Conservation (phyloP, 2,888 invertebrate genomes). For the Drosophila planitibia region DNA sequence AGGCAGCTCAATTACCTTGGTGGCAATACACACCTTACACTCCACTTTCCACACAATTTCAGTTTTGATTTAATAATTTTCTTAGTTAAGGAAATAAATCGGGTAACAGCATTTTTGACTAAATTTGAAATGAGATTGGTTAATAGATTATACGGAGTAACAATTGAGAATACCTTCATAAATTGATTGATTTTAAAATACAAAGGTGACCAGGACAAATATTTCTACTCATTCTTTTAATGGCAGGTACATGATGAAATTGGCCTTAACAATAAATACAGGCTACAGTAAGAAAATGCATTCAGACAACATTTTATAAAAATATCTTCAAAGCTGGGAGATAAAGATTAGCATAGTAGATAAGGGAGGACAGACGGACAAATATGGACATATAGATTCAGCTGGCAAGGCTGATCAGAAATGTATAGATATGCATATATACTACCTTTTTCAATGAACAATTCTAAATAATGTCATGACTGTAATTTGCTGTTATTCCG, state of each 20-base stretch:
- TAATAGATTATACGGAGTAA: not conserved
- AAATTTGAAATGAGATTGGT: not conserved
- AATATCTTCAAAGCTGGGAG: not conserved
- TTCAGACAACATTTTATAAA: not conserved
- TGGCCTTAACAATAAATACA: not conserved
- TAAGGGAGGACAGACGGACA: not conserved
- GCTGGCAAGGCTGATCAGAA: not conserved
- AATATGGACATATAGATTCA: not conserved
- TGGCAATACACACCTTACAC: slow-evolving; percentile 1
- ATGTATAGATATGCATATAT: not conserved
- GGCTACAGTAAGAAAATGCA: too few relatives aligned
- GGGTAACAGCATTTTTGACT: not conserved
- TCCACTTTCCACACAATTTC: slow-evolving; percentile 1
- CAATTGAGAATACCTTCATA: not conserved
- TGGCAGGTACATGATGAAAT: not conserved
- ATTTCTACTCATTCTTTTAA: not conserved
- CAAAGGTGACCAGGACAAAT: too few relatives aligned
- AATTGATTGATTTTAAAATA: not conserved
- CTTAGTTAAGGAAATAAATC: not conserved
- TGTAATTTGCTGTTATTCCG: not conserved
- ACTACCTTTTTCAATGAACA: not conserved
- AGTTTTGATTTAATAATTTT: not conserved
- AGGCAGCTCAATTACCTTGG: slow-evolving; percentile 5
- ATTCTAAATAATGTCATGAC: not conserved
- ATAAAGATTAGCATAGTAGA: not conserved